Conservation (phyloP, 2,888 invertebrate genomes). For the Xestia ashworthii region DNA sequence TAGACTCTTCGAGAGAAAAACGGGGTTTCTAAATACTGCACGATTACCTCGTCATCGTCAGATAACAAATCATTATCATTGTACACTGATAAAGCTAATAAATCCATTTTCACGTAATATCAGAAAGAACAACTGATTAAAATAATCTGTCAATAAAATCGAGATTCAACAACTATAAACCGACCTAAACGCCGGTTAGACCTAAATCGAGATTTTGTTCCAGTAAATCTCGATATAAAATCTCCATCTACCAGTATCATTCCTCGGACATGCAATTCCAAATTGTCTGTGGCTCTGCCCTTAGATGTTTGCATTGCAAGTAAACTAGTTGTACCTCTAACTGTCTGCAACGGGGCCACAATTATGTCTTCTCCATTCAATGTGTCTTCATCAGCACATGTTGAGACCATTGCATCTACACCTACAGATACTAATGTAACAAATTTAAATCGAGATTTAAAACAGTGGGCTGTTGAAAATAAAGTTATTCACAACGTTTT, state of each 20-base stretch:
- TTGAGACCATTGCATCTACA: not conserved
- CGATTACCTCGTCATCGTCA: no score
- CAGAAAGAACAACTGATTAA: no score
- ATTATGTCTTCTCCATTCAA: slow-evolving; percentile 1
- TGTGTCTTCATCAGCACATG: not conserved
- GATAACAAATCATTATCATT: no score
- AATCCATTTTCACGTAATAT: no score
- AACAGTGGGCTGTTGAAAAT: slow-evolving; percentile 1
- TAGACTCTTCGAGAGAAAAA: no score
- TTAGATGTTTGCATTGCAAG: not conserved
- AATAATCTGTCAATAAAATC: no score
- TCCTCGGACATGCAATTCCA: not conserved
- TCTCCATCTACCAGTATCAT: not conserved
- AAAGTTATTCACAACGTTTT: slow-evolving; percentile 1
- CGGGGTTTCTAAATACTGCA: no score
- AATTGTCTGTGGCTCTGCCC: not conserved
- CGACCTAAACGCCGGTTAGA: no score
- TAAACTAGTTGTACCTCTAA: not conserved
- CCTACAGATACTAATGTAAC: not conserved
- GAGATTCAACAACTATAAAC: no score
- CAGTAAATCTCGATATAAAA: no score
- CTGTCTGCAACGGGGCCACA: not conserved
- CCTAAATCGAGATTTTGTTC: no score
- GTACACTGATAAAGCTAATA: no score
- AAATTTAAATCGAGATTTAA: slow-evolving; percentile 1